Percentiles rank a stretch among this genome's conserved stretches.
These are phyloP conservation scores for Microtus oregoni DNA, from an alignment of 2,113 vertebrate genomes.

Conservation along the genomic window DNA sequence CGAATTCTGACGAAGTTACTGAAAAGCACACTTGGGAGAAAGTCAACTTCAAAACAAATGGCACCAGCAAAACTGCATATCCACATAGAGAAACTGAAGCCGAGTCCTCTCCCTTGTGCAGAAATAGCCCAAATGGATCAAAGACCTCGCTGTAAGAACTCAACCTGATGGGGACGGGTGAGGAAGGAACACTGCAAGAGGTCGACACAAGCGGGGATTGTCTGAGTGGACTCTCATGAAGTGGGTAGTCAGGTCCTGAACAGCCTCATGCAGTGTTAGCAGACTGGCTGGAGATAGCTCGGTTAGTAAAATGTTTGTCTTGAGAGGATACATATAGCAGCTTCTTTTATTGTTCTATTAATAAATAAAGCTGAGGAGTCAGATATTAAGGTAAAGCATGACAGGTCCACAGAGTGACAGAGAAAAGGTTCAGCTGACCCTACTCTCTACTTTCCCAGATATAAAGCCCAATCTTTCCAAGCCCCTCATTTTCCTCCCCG, in stretches of 20 bases:
- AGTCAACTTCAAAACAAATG: not conserved
- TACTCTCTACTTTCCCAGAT: not conserved
- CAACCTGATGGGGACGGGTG: not conserved
- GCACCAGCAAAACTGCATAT: not conserved
- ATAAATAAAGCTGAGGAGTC: not conserved
- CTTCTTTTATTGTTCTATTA: not conserved
- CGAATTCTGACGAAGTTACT: not conserved
- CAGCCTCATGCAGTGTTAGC: too few species aligned
- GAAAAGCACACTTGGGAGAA: not conserved
- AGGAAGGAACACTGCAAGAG: not conserved
- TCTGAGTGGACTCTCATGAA: not conserved
- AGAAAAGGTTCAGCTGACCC: not conserved
- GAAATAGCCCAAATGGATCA: not conserved
- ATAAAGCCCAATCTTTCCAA: not conserved
- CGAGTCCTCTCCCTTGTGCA: not conserved
- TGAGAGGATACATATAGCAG: not conserved
- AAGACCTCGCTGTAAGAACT: not conserved
- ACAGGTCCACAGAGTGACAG: not conserved
- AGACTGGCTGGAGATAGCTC: not conserved
- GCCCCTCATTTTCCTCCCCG: too few species aligned
- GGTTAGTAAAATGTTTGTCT: not conserved
- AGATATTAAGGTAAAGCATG: not conserved
- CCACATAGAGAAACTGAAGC: not conserved
- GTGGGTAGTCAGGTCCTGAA: not conserved
- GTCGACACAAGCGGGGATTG: not conserved